These are phyloP conservation scores for Cirrhinus molitorella DNA, from an alignment of 2,797 vertebrate genomes.

Conservation along the genomic window DNA sequence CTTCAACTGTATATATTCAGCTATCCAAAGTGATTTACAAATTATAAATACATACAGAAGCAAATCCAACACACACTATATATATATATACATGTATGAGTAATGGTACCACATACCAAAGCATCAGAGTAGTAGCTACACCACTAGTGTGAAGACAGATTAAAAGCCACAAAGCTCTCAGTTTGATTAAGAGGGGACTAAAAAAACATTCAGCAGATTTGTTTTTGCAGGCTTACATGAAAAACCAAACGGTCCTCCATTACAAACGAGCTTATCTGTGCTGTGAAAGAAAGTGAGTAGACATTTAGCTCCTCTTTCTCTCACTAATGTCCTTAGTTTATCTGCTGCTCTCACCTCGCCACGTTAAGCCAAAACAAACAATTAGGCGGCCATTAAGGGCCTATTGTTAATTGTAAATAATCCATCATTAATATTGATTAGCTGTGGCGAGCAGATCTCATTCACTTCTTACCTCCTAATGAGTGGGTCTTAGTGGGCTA, in stretches of 20 bases:
- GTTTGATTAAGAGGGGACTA: background rate
- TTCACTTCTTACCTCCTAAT: slow-evolving; percentile 65
- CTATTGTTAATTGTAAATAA: slow-evolving; percentile 70
- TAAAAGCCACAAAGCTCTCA: background rate
- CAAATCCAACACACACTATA: too few species aligned
- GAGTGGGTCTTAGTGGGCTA: slow-evolving; percentile 65
- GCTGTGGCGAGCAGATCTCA: slow-evolving; percentile 58
- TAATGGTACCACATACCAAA: too few species aligned
- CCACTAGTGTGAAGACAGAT: background rate
- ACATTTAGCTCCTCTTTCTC: slow-evolving; percentile 45
- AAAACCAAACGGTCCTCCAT: background rate
- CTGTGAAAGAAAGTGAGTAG: slow-evolving; percentile 54
- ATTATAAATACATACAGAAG: too few species aligned
- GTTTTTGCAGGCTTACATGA: slow-evolving; percentile 3
- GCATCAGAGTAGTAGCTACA: too few species aligned
- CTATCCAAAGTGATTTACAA: too few species aligned
- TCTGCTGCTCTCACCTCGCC: slow-evolving; percentile 61
- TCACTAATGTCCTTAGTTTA: slow-evolving; percentile 58
- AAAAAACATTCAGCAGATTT: background rate
- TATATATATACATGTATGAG: too few species aligned
- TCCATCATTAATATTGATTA: slow-evolving; percentile 71
- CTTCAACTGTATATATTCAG: too few species aligned
- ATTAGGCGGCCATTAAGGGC: slow-evolving; percentile 61
- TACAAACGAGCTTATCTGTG: slow-evolving; percentile 35
- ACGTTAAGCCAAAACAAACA: slow-evolving; percentile 65